Evolutionary conservation across 2,888 invertebrate genomes (phyloP), one percentile per base, ranked within the genome.

Genomic region (Leptothorax acervorum): DNA sequence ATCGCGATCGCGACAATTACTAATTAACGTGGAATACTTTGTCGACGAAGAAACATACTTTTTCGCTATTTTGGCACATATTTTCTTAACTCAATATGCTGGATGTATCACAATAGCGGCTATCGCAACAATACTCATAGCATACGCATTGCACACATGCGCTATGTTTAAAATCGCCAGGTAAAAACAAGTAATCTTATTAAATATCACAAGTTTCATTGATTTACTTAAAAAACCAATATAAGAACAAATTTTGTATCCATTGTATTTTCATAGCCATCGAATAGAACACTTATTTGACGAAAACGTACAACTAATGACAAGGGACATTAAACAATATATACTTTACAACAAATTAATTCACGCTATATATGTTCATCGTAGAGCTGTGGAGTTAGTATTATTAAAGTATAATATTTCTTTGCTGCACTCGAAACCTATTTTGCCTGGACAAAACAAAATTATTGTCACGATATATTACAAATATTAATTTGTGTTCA

Each of bases 141-240:
- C 71, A 12, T 79, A 39, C 11, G 35, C 3, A 4, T 2, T 71
- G 12, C 79, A 79, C 8, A 11, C 28, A 15, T 79, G 35, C 4
- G 79, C 79, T 18, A 8, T 79, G 60, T 79, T 79, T 48, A 35
- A 48, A n/a, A 79, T 79, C 12, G 60, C 71, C 18, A 79, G 79
- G 79, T 79, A 79, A 71, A 57, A 48, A 42, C 0, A 18, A 35
- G 4, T 8, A n/a, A 35, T 35, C 35, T 35, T 35, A n/a, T n/a
- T n/a, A 11, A 60, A 57, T 45, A n/a, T 55, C 2, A 65, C 4
- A 18, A 45, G n/a, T 23, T 23, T 28, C 0, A 57, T 57, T 28
- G 2, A 5, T 23, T 73, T 55, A 39, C 1, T 42, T 42, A 73
- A 42, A n/a, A 55, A 28, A 42, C 12, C 5, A 12, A 15, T 4